Evolutionary conservation across 2,888 invertebrate species (phyloP), one percentile per base, ranked within the genome.

Genomic region (Hypena proboscidalis): DNA sequence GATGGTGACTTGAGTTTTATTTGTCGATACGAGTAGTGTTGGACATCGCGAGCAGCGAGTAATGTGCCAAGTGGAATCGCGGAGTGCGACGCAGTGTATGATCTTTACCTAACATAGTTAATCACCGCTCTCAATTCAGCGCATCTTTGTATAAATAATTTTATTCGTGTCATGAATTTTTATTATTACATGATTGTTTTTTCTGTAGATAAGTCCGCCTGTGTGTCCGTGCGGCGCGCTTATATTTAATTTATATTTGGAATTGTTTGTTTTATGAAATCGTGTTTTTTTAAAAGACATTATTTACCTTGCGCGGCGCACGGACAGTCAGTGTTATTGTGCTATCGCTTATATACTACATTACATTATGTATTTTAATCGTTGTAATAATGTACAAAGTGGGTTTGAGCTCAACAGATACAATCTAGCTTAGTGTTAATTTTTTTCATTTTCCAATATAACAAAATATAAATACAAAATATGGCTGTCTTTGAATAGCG

Each of bases 311-410:
- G 63, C 46, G 63, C 52, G 50, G 43, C 50, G 58, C 64, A 61
- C 55, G 41, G 50, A 32, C 42, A 42, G 49, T 2, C 51, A 31
- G 46, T 38, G 40, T 63, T 72, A 65, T 63, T 71, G 83, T 84
- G 85, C 85, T 85, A 83, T 75, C 68, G 80, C 83, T 83, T 84
- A 75, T 67, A 66, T 52, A 56, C 60, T 68, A 64, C 58, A 67
- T 63, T 78, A 80, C 76, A 78, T 75, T 78, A 75, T 77, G 76
- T 83, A 81, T 83, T 71, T 78, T 79, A 72, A 80, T 78, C 82
- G 74, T 80, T 83, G 82, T 87, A 83, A 85, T 84, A 85, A 83
- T 90, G 90, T 90, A 90, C 90, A 90, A 90, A 90, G 84, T 82
- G 90, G 83, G 89, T 87, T 81, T 68, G 68, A 81, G 90, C 90